Percentiles rank a stretch among this genome's conserved stretches.
Conservation (phyloP, 2,797 vertebrate genomes). For the Melanotaenia pygmaea region DNA sequence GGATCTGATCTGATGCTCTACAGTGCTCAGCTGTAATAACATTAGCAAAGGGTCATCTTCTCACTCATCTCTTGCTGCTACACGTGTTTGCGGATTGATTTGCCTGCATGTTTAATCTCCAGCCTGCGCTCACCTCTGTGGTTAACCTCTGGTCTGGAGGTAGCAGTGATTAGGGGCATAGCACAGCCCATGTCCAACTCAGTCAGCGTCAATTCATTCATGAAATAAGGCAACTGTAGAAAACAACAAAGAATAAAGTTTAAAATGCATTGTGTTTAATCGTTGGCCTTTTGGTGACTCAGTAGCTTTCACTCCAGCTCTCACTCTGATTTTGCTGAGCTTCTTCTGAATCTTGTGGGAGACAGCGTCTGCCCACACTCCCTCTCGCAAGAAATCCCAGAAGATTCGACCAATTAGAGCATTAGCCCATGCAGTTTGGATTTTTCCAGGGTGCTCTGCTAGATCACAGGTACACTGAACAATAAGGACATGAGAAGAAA, state of each 20-base stretch:
- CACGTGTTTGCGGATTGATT: neutral
- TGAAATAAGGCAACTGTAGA: slow-evolving; percentile 90
- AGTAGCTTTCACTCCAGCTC: slow-evolving; percentile 18
- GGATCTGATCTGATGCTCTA: slow-evolving; percentile 58
- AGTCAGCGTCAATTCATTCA: slow-evolving; percentile 89
- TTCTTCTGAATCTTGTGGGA: slow-evolving; percentile 92
- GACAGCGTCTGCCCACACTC: slow-evolving; percentile 86
- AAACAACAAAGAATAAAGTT: neutral
- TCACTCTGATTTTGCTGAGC: slow-evolving; percentile 90
- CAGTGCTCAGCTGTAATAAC: slow-evolving; percentile 50
- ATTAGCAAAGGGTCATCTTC: slow-evolving; percentile 29
- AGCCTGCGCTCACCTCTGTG: slow-evolving; percentile 80
- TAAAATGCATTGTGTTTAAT: neutral
- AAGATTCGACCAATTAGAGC: slow-evolving; percentile 89
- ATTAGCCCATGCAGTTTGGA: slow-evolving; percentile 82
- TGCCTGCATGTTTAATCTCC: neutral
- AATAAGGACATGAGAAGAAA: slow-evolving; percentile 3
- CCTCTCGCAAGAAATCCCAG: slow-evolving; percentile 91
- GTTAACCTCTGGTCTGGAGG: slow-evolving; percentile 84
- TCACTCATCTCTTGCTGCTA: slow-evolving; percentile 5
- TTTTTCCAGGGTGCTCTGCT: slow-evolving; percentile 36
- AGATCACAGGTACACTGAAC: slow-evolving; percentile 73
- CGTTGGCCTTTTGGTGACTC: neutral
- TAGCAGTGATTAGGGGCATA: slow-evolving; percentile 83
- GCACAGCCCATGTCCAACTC: slow-evolving; percentile 91